A percentile compares a stretch with the other conserved stretches of the same genome.
These are phyloP conservation scores for Cossypha polioptera DNA, from an alignment of 2,797 vertebrate genomes.

Conservation along the genomic window DNA sequence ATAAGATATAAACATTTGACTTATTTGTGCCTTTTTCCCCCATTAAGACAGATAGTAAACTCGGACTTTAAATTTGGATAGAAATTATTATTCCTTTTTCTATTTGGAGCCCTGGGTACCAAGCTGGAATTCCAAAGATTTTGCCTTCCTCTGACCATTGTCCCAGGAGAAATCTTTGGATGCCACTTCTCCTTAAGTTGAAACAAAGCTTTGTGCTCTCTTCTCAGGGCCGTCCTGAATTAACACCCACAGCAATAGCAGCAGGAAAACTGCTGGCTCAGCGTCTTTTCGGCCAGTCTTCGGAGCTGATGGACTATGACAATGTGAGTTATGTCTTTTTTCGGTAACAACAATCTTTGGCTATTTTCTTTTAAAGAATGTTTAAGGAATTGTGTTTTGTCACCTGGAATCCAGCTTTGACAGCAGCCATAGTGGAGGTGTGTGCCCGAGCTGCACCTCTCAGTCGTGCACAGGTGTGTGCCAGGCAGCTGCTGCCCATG, in stretches of 20 bases:
- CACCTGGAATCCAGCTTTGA: background rate
- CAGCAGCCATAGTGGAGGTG: background rate
- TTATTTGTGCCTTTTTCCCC: background rate
- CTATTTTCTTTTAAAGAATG: background rate
- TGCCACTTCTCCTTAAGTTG: background rate
- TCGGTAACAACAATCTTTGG: background rate
- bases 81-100: background rate
- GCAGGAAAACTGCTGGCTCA: conserved; percentile 90
- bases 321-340: conserved; percentile 79
- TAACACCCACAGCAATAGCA: conserved; percentile 91
- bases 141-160: background rate
- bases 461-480: background rate
- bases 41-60: background rate
- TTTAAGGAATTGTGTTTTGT: background rate
- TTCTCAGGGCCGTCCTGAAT: conserved; percentile 89
- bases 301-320: conserved; percentile 89
- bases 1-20: background rate
- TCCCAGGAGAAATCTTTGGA: conserved; percentile 6
- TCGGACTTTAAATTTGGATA: background rate
- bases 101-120: background rate
- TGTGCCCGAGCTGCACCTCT: background rate
- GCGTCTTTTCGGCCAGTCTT: conserved; percentile 80
- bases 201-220: background rate
- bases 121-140: conserved; percentile 25
- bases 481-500: background rate